Evolutionary conservation across 2,113 vertebrate species (phyloP).

Genomic region (Sinocyclocheilus grahami): DNA sequence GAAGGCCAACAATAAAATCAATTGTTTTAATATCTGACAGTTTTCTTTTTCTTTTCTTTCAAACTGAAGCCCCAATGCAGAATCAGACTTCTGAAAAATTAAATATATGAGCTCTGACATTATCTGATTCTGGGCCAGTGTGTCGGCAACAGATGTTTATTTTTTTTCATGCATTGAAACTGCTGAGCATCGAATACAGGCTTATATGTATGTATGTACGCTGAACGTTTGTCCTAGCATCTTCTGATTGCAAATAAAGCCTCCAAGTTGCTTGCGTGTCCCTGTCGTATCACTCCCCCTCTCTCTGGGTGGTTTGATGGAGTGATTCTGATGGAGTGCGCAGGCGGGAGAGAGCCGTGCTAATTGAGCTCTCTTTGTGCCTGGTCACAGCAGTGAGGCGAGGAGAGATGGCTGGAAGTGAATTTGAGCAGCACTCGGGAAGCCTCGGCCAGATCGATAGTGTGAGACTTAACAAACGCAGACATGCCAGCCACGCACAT

Average conservation of each 20-base stretch:
- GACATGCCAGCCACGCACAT: slow-evolving; percentile 72
- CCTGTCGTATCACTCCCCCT: background rate
- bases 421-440: slow-evolving; percentile 74
- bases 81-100: too few species aligned
- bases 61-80: too few species aligned
- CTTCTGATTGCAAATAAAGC: slow-evolving; percentile 73
- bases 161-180: background rate
- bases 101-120: too few species aligned
- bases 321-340: slow-evolving; percentile 66
- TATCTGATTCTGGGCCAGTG: too few species aligned
- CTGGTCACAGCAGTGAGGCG: slow-evolving; percentile 71
- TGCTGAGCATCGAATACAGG: background rate
- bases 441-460: slow-evolving; percentile 72
- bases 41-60: too few species aligned
- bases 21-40: too few species aligned
- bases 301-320: slow-evolving; percentile 61
- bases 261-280: slow-evolving; percentile 38
- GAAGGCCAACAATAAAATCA: too few species aligned
- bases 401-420: slow-evolving; percentile 67
- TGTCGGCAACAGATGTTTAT: too few species aligned
- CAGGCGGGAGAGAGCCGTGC: slow-evolving; percentile 56
- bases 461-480: slow-evolving; percentile 76
- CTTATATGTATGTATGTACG: background rate
- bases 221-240: slow-evolving; percentile 54
- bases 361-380: slow-evolving; percentile 80